Evolutionary conservation across 2,113 vertebrate species (phyloP), one percentile per base, ranked within the genome.

Genomic region (Calypte anna): DNA sequence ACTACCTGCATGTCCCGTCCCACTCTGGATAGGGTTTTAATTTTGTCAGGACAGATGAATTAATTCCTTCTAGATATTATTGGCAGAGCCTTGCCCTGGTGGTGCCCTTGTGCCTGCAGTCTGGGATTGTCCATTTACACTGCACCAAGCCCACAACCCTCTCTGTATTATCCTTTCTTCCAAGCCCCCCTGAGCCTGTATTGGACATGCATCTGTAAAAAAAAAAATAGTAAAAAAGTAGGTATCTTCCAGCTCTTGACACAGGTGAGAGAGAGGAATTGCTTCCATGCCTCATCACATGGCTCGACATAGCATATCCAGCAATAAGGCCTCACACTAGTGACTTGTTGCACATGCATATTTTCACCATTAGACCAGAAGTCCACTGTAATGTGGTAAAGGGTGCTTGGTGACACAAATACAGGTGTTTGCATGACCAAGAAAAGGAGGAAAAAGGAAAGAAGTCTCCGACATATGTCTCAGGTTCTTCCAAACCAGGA

Each of bases 231-330:
- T 44, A 38, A 33, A 44, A 36, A 40, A 6, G 38, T 6, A 58
- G 8, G 3, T 54, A 22, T 54, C 51, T 78, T 48, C 38, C 57
- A 59, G 23, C 0, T 1, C 43, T 55, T 4, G 0, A 10, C 25
- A 38, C 7, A 46, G 19, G 7, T 50, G 31, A 85, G 55, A 69
- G 58, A 68, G 21, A n/a, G 28, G 13, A 74, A 61, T 72, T 63
- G 4, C 17, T 91, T 55, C 48, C 15, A 8, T 12, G 14, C 21
- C 27, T 38, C 61, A 23, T 43, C 30, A 9, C 10, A 9, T 12
- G 18, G 28, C 25, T 67, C 23, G 62, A 27, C 12, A 11, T 2
- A 36, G 16, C 9, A 14, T 28, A 27, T 36, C 58, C 46, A 81
- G 64, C 38, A 66, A 5, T 27, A 12, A 51, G 43, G 58, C 24